These are phyloP conservation scores for Struthidea cinerea DNA, from an alignment of 2,113 vertebrate genomes.

Conservation along the genomic window DNA sequence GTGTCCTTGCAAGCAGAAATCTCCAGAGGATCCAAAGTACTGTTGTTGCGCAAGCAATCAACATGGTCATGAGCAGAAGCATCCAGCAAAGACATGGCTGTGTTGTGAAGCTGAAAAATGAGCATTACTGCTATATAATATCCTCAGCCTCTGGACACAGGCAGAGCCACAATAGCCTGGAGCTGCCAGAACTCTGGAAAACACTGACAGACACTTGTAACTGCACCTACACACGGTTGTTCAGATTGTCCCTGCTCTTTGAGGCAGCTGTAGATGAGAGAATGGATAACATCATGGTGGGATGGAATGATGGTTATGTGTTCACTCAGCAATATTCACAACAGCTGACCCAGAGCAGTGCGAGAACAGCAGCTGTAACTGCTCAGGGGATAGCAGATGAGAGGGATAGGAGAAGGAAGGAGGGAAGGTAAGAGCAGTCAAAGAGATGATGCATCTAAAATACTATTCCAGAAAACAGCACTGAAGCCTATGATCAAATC, in stretches of 20 bases:
- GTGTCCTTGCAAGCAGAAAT: not conserved
- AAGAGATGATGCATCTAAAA: not conserved
- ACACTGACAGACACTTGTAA: not conserved
- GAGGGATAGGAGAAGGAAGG: not conserved
- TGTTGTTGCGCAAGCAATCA: not conserved
- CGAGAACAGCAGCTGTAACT: not conserved
- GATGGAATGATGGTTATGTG: not conserved
- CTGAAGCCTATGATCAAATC: not conserved
- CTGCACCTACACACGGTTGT: not conserved
- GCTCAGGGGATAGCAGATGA: not conserved
- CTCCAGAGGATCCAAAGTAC: not conserved
- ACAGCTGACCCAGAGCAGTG: not conserved
- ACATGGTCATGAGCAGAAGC: not conserved
- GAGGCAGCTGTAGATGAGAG: not conserved
- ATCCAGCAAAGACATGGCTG: not conserved
- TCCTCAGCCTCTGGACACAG: not conserved
- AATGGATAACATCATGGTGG: fast-evolving
- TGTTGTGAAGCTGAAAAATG: not conserved
- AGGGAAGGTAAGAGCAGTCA: not conserved
- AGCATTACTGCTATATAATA: not conserved
- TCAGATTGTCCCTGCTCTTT: not conserved
- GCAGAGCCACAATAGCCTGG: not conserved
- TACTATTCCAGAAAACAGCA: not conserved
- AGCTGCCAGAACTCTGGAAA: not conserved
- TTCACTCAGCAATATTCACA: fast-evolving